Evolutionary conservation across 64 coral and sea anemone genomes (phyloP).

Genomic region (Orbicella faveolata): DNA sequence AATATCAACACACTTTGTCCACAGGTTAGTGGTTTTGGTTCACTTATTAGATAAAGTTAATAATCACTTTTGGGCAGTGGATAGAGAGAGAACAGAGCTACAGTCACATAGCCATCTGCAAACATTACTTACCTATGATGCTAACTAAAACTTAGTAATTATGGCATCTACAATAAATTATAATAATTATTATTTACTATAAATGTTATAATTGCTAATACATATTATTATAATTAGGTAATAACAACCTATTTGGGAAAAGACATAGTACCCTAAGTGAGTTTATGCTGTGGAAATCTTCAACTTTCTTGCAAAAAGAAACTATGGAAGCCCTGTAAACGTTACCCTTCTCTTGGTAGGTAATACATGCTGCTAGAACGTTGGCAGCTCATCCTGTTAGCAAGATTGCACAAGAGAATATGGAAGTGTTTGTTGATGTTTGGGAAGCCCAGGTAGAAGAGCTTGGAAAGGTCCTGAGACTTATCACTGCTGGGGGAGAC

Average conservation of each 20-base stretch:
- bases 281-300: not conserved
- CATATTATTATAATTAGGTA: not conserved
- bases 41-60: not conserved
- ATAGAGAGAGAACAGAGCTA: no score
- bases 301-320: not conserved
- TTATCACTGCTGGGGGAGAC: constrained; percentile 84
- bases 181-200: not conserved
- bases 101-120: no score
- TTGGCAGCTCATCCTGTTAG: constrained; percentile 88
- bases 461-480: constrained; percentile 81
- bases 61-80: no score
- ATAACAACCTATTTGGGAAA: not conserved
- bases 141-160: no score
- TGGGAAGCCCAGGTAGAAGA: constrained; percentile 98
- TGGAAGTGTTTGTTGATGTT: constrained; percentile 94
- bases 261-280: not conserved
- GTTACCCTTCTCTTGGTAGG: constrained; percentile 39
- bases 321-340: no score
- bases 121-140: no score
- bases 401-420: constrained; percentile 98
- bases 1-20: constrained; percentile 95
- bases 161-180: no score
- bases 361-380: constrained; percentile 91
- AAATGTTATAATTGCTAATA: no score
- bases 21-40: constrained; percentile 64